A percentile compares a stretch with the other conserved stretches of the same genome.
These are phyloP conservation scores for Craterocephalus amniculus DNA, from an alignment of 2,797 vertebrate species.

Conservation along the genomic window DNA sequence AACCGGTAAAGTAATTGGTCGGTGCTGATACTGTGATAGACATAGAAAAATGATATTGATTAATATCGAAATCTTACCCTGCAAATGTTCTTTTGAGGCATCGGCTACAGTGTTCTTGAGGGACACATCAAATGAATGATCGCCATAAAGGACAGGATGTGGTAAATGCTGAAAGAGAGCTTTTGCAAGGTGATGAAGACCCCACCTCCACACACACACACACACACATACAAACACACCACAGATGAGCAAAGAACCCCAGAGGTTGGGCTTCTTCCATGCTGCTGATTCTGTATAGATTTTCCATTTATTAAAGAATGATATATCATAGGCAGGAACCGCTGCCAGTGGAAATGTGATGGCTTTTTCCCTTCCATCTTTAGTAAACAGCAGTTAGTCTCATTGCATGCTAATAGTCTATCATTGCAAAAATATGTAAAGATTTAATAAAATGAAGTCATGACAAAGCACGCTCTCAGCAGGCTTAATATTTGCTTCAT, in stretches of 20 bases:
- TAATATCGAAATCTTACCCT: constrained; percentile 60
- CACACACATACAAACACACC: too few species aligned
- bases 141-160: constrained; percentile 46
- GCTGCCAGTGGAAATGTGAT: constrained; percentile 37
- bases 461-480: background rate
- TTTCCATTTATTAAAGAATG: constrained; percentile 72
- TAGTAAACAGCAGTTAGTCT: constrained; percentile 40
- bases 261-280: constrained; percentile 53
- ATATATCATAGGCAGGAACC: constrained; percentile 59
- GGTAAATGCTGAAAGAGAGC: constrained; percentile 57
- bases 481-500: background rate
- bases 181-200: constrained; percentile 61
- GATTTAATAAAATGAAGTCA: background rate
- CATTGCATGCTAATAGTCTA: background rate
- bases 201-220: too few species aligned
- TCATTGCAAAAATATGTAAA: constrained; percentile 15
- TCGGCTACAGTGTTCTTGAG: constrained; percentile 62
- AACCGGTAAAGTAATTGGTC: constrained; percentile 64
- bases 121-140: constrained; percentile 66
- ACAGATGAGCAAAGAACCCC: constrained; percentile 43
- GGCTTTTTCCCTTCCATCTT: constrained; percentile 35
- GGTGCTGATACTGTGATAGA: constrained; percentile 65
- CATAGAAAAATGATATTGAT: constrained; percentile 74
- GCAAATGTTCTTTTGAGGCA: constrained; percentile 44
- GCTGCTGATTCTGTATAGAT: constrained; percentile 76